phyloP scores from a whole-genome alignment of 35 echinoderm and acorn worm species.

The Nesometra sesokonis region DNA sequence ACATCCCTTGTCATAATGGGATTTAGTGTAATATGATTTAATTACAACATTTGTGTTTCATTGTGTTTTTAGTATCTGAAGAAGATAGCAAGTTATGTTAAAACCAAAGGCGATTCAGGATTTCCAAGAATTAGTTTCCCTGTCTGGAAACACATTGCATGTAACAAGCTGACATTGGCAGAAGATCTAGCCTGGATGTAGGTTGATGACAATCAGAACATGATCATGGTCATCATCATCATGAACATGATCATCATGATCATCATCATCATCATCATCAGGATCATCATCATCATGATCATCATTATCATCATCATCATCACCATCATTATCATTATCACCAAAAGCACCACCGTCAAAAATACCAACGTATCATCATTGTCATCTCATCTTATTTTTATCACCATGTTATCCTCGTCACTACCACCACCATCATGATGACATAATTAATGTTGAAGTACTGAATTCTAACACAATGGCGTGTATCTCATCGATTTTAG shows the following conservation, averaged over 20 bases:
- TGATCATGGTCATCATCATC: background rate
- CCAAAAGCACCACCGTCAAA: background rate
- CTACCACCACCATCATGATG: too few relatives aligned
- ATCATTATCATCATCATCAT: background rate
- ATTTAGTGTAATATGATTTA: background rate
- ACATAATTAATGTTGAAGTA: too few relatives aligned
- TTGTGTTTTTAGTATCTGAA: conserved; percentile 64
- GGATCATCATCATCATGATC: too few relatives aligned
- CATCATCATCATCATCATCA: too few relatives aligned
- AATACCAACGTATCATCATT: background rate
- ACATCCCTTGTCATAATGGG: background rate
- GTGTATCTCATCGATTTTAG: too few relatives aligned
- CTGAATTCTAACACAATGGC: too few relatives aligned
- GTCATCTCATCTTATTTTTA: background rate
- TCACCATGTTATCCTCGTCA: background rate
- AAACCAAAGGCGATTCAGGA: conserved; percentile 78
- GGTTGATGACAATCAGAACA: too few relatives aligned
- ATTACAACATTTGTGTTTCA: background rate
- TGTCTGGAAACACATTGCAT: conserved; percentile 91
- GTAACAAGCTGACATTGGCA: conserved; percentile 72
- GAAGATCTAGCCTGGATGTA: conserved; percentile 92
- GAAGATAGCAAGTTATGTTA: conserved; percentile 83
- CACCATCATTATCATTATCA: too few relatives aligned
- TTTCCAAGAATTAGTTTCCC: conserved; percentile 68
- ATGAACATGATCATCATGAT: background rate